phyloP scores from a whole-genome alignment of 2,113 vertebrate species.

The Phycodurus eques region DNA sequence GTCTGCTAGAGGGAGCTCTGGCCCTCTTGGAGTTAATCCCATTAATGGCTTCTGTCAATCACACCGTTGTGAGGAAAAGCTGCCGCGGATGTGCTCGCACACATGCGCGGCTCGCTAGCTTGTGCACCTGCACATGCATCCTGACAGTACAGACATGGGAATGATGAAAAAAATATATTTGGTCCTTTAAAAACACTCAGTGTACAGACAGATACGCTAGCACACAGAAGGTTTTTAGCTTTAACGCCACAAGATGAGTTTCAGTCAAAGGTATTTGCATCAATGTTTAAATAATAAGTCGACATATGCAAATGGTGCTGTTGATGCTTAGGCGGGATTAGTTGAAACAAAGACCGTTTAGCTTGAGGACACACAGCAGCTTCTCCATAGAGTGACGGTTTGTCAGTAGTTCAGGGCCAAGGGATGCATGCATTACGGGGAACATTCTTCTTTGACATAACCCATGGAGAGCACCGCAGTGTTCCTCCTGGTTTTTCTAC shows the following conservation, averaged over 20 bases:
- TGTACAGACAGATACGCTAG: constrained; percentile 20
- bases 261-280: constrained; percentile 66
- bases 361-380: constrained; percentile 47
- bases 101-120: not conserved
- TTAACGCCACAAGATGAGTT: constrained; percentile 43
- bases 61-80: constrained; percentile 36
- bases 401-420: constrained; percentile 45
- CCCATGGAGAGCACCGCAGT: not conserved
- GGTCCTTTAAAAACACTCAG: constrained; percentile 13
- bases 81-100: not conserved
- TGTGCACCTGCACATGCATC: constrained; percentile 14
- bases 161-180: constrained; percentile 1
- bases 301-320: constrained; percentile 60
- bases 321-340: constrained; percentile 66
- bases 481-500: not conserved
- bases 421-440: constrained; percentile 12
- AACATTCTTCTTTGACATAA: not conserved
- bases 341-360: constrained; percentile 62
- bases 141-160: constrained; percentile 26
- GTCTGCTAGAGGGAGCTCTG: constrained; percentile 52
- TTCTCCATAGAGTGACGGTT: constrained; percentile 21
- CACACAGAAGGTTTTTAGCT: constrained; percentile 40
- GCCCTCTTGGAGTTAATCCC: constrained; percentile 69
- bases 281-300: constrained; percentile 60
- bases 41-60: constrained; percentile 69